Conservation (phyloP, 23 tunicate genomes). For the Styela clava region DNA sequence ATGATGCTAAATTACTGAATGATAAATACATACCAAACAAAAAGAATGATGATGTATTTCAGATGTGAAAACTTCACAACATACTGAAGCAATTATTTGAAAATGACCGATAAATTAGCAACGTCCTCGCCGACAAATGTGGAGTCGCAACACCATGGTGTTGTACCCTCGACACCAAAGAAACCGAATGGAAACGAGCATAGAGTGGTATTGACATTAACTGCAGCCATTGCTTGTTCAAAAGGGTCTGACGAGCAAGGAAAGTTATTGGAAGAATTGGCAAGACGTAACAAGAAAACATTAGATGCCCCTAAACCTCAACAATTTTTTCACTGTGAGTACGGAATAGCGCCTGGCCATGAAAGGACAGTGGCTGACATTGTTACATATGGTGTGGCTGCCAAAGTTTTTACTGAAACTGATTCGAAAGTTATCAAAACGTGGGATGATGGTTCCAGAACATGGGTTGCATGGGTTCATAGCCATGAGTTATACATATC, state of each 20-base stretch:
- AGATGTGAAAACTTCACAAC: too few species aligned
- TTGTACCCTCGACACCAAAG: too few species aligned
- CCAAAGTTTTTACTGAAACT: slow-evolving; percentile 83
- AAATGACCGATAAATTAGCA: too few species aligned
- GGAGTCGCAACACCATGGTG: too few species aligned
- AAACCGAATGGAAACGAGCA: not conserved
- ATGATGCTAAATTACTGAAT: too few species aligned
- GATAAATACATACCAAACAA: too few species aligned
- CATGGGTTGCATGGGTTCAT: slow-evolving; percentile 95
- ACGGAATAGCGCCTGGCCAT: slow-evolving; percentile 48
- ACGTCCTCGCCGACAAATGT: too few species aligned
- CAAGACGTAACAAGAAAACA: slow-evolving; percentile 59
- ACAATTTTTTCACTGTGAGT: slow-evolving; percentile 76
- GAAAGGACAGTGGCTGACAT: slow-evolving; percentile 59
- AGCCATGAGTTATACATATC: slow-evolving; percentile 72
- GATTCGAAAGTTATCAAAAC: slow-evolving; percentile 83
- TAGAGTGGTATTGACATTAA: slow-evolving; percentile 3
- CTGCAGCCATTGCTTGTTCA: slow-evolving; percentile 17
- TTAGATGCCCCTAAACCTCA: slow-evolving; percentile 80
- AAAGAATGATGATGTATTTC: too few species aligned
- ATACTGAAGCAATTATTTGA: too few species aligned
- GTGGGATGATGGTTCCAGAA: slow-evolving; percentile 77
- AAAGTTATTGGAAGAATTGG: slow-evolving; percentile 67
- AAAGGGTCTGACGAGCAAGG: slow-evolving; percentile 70
- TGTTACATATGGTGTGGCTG: slow-evolving; percentile 86